Base-by-base conservation (phyloP, 2,888 invertebrate genomes). In the Drosophila mercatorum region DNA sequence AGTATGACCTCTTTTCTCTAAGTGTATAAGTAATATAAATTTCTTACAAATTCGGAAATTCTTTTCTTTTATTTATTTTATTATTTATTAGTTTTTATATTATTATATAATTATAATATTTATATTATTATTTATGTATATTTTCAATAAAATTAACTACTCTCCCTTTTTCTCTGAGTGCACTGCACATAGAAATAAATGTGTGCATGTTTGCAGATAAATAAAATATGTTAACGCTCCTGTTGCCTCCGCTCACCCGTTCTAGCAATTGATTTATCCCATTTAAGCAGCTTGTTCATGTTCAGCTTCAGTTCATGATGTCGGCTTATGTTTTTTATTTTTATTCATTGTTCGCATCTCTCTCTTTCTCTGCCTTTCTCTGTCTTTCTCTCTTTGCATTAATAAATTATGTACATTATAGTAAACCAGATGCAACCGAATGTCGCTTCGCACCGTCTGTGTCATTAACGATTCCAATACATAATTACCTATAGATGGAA, bases 331-430 rank as follows among this genome's bases (percentile, higher is more conserved):
- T 62, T 56, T 44, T 60, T 10, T 11, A 26, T 46, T 62, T 57
- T 59, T 74, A 74, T 74, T 72, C 52, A 56, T 71, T 47, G 62
- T 6, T 62, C 59, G 75, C 28, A 28, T 10, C 43, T 69, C 67
- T 22, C 44, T 5, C 22, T 5, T 11, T 44, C 22, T 36, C 17
- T 34, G 3, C 1, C 6, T 51, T 31, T 31, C 49, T 28, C 31
- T 78, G 71, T 75, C 72, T 44, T 68, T 64, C 61, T 47, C 68
- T 77, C 53, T 73, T n/a, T 38, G 76, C 78, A 84, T 87, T 84
- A 87, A 84, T 84, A 87, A 89, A 89, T 84, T 89, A 87, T 72
- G 56, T 68, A 52, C 72, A 78, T 68, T 78, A 76, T 69, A 46
- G 58, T 53, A 22, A 11, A 40, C 53, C 40, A 47, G 57, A 57